Base-by-base conservation (phyloP, 2,888 invertebrate genomes). In the Agonopterix arenella region DNA sequence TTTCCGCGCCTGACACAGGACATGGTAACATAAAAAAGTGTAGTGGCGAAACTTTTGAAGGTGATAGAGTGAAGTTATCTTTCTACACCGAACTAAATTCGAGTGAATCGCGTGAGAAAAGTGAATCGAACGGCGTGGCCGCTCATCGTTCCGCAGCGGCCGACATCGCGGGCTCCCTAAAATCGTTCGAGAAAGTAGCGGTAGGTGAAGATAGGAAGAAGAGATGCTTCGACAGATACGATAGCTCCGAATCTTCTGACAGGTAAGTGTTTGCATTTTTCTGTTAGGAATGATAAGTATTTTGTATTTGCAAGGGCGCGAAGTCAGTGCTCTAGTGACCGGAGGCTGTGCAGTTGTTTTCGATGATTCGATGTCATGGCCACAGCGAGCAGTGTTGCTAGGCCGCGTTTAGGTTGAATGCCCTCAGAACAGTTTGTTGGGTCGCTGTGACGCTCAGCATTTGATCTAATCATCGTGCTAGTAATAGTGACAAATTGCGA, bases 181-280 rank as follows among this genome's bases (percentile, higher is more conserved):
- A 69, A 65, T 5, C 80, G 64, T 69, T 73, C 64, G 76, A 73
- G 62, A 67, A 67, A 72, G 82, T 64, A 65, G 60, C 60, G 55
- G 73, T 78, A 54, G 84, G 88, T 53, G 92, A 92, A 67, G 93
- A 92, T 76, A 92, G 93, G 82, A 95, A 94, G 89, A 96, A 95
- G 90, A 92, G 96, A 89, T 95, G 96, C 89, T 91, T 95, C 82
- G 96, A 96, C 92, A 93, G 96, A 90, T 96, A 95, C 91, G 96
- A 97, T 91, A 96, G 96, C 85, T 96, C 96, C 73, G 96, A 96
- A 90, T 96, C 96, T 74, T 96, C 96, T 89, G 96, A 96, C 95
- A 96, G 96, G 96, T 96, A 84, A 91, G 91, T 78, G 58, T 47
- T 55, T 54, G 49, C 56, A 11, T 41, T 59, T 69, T 70, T 74